These are phyloP conservation scores for Ceyx melanurus DNA, from an alignment of 2,113 vertebrate species.

Conservation along the genomic window DNA sequence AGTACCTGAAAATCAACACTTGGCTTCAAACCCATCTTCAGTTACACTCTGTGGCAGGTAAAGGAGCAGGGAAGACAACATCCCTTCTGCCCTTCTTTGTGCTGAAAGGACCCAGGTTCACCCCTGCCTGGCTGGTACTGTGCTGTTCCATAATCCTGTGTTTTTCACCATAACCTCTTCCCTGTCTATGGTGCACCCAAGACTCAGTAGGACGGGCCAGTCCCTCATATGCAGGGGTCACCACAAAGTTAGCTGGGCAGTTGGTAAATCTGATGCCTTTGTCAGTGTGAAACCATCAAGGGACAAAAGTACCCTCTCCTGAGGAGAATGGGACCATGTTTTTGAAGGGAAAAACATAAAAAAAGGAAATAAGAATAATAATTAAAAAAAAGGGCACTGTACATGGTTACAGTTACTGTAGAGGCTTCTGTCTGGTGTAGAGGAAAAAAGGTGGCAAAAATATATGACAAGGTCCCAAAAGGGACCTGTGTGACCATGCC, in stretches of 20 bases:
- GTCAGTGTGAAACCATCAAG: not conserved
- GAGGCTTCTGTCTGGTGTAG: not conserved
- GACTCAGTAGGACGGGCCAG: not conserved
- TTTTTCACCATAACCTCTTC: not conserved
- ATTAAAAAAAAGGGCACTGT: not conserved
- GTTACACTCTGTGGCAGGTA: not conserved
- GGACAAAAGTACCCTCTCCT: not conserved
- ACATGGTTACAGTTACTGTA: not conserved
- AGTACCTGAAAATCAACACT: not conserved
- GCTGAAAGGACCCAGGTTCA: not conserved
- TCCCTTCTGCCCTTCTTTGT: not conserved
- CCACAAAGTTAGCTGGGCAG: not conserved
- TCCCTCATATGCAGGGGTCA: not conserved
- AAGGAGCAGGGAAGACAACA: not conserved
- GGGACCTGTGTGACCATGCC: not conserved
- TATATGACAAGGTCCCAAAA: not conserved
- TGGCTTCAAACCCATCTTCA: not conserved
- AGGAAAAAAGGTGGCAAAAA: not conserved
- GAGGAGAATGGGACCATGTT: not conserved
- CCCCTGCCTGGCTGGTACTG: not conserved
- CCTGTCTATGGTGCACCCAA: not conserved
- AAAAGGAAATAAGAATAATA: not conserved
- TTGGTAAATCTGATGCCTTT: not conserved
- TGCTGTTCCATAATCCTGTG: fast-evolving
- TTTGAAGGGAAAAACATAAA: not conserved